Evolutionary conservation across 2,113 vertebrate species (phyloP).

Genomic region (Heptranchias perlo): DNA sequence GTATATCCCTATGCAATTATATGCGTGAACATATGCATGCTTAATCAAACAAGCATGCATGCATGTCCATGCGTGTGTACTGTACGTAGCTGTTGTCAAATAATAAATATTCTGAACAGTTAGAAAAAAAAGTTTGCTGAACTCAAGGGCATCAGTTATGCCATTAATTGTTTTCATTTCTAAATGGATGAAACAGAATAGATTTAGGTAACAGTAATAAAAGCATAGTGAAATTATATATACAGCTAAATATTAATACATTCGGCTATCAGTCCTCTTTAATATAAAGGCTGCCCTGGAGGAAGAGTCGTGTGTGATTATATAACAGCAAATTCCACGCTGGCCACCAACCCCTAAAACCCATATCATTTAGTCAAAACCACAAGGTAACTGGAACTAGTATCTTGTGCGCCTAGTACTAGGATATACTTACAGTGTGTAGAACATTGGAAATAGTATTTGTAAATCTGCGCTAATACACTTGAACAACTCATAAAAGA

Average conservation of each 20-base stretch:
- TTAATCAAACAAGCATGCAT: not conserved
- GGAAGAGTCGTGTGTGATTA: not conserved
- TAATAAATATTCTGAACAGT: not conserved
- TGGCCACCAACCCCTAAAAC: not conserved
- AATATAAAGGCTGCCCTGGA: conserved; percentile 4
- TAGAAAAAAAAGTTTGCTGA: not conserved
- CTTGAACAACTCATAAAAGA: conserved; percentile 23
- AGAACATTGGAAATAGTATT: not conserved
- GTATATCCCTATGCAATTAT: not conserved
- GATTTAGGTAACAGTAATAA: not conserved
- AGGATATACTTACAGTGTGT: not conserved
- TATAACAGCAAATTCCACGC: not conserved
- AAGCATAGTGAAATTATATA: not conserved
- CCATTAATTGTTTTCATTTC: not conserved
- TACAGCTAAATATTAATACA: not conserved
- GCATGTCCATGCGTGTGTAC: not conserved
- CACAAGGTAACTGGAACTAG: conserved; percentile 15
- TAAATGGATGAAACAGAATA: not conserved
- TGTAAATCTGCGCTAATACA: conserved; percentile 31
- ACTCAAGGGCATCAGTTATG: not conserved
- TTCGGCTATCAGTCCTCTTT: not conserved
- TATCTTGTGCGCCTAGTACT: not conserved
- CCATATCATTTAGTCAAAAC: conserved; percentile 9
- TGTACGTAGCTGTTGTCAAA: not conserved
- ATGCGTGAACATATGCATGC: not conserved